Evolutionary conservation across 2,888 invertebrate genomes (phyloP), one percentile per base, ranked within the genome.

Genomic region (Elysia crispata): DNA sequence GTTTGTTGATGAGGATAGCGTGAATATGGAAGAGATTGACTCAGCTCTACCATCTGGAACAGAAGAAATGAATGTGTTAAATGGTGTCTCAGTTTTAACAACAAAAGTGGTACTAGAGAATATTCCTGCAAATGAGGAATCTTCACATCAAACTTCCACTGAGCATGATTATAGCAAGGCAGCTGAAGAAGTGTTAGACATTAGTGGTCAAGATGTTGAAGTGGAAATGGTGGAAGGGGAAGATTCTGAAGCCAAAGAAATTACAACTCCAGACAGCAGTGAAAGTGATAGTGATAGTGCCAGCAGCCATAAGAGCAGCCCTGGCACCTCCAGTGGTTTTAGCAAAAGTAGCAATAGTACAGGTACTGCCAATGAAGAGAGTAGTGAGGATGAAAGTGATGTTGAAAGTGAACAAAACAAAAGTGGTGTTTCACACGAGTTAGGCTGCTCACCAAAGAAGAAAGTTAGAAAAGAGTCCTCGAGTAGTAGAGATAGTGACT

Each of bases 321-420:
- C 31, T 31, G 66, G 77, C 13, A 73, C 54, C 54, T 20, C 64
- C n/a, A n/a, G n/a, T 75, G 66, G 28, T 31, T 18, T 15, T 1
- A 77, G 77, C 57, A 64, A 41, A 5, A 25, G 25, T n/a, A 69
- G 57, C 18, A 64, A 13, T 28, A 67, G 67, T n/a, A 67, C n/a
- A 3, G 20, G 23, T 41, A 23, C 6, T 50, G 49, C 3, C 18
- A 33, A 31, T 64, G 25, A 11, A 3, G 15, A 6, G 60, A 8
- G 8, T 20, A 23, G 8, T 41, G 25, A 41, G 33, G 49, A 41
- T 57, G 73, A 66, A 23, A 60, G n/a, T 57, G 66, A 54, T 18
- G 23, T 8, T 23, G 60, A 49, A 41, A 28, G 23, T 25, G 49
- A n/a, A n/a, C n/a, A n/a, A n/a, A n/a, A 18, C 23, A 25, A 11